A percentile compares a stretch with the other conserved stretches of the same genome.
Conservation (phyloP, 1,140 invertebrate genomes). For the Pogonomyrmex californicus region DNA sequence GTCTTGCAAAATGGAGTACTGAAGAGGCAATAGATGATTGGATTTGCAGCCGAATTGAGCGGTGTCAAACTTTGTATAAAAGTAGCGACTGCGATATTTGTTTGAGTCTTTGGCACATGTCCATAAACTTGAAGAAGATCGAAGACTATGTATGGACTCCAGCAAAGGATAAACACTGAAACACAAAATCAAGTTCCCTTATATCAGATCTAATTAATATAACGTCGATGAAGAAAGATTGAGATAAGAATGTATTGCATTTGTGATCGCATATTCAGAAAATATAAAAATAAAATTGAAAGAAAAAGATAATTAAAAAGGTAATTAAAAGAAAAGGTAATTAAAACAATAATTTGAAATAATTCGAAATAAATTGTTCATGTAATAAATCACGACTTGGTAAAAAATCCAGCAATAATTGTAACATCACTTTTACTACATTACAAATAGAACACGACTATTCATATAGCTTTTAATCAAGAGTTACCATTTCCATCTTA, state of each 20-base stretch:
- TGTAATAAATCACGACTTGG: conserved; percentile 30
- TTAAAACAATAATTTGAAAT: conserved; percentile 19
- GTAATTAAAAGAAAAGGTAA: not conserved
- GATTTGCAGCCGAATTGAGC: conserved; percentile 97
- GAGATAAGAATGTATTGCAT: not conserved
- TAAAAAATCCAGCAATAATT: not conserved
- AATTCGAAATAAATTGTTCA: not conserved
- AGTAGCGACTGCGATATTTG: conserved; percentile 94
- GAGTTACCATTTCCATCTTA: not conserved
- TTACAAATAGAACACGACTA: conserved; percentile 4
- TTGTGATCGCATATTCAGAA: not conserved
- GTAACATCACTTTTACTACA: not conserved
- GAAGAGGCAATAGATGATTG: conserved; percentile 98
- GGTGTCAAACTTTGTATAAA: conserved; percentile 97
- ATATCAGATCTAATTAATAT: not conserved
- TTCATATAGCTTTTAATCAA: not conserved
- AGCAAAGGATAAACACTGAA: conserved; percentile 97
- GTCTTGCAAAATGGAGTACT: conserved; percentile 95
- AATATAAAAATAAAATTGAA: not conserved
- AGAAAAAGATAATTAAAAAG: not conserved
- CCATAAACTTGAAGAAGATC: conserved; percentile 97
- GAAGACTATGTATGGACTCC: conserved; percentile 98
- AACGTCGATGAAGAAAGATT: not conserved
- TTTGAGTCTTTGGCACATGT: conserved; percentile 93
- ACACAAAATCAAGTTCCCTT: conserved; percentile 73